These are phyloP conservation scores for Silurus aristotelis DNA, from an alignment of 2,797 vertebrate species.

Conservation along the genomic window DNA sequence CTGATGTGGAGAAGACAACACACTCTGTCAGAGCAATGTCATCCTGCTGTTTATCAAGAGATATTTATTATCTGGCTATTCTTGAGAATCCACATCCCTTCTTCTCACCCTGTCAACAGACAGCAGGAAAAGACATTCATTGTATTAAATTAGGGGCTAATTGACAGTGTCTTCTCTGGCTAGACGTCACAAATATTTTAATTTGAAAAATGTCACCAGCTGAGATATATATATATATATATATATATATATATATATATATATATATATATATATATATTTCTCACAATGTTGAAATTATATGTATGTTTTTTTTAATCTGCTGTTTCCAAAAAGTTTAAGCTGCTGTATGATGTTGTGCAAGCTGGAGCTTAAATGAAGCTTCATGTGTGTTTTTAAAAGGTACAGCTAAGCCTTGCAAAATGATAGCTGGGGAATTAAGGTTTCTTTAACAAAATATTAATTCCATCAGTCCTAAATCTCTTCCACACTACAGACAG, in stretches of 20 bases:
- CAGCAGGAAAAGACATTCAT: background rate
- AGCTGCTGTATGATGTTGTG: background rate
- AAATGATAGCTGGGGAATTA: background rate
- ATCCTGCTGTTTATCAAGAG: constrained; percentile 5
- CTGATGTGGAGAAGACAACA: constrained; percentile 9
- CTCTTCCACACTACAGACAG: background rate
- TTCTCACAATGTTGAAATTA: no score
- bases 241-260: no score
- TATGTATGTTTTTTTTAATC: no score
- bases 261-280: background rate
- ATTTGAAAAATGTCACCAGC: background rate
- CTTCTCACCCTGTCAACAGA: constrained; percentile 16
- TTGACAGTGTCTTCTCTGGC: background rate
- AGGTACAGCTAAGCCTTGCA: background rate
- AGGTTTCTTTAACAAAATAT: constrained; percentile 13
- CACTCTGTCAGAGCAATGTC: background rate
- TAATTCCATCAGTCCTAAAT: constrained; percentile 19
- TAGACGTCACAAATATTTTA: background rate
- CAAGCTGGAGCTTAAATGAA: background rate
- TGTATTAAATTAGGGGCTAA: background rate
- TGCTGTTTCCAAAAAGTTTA: background rate
- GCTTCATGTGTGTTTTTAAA: background rate
- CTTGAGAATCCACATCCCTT: constrained; percentile 14
- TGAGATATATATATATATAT: no score
- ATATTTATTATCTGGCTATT: background rate